phyloP scores from a whole-genome alignment of 2,113 vertebrate genomes.

The Colaptes auratus region DNA sequence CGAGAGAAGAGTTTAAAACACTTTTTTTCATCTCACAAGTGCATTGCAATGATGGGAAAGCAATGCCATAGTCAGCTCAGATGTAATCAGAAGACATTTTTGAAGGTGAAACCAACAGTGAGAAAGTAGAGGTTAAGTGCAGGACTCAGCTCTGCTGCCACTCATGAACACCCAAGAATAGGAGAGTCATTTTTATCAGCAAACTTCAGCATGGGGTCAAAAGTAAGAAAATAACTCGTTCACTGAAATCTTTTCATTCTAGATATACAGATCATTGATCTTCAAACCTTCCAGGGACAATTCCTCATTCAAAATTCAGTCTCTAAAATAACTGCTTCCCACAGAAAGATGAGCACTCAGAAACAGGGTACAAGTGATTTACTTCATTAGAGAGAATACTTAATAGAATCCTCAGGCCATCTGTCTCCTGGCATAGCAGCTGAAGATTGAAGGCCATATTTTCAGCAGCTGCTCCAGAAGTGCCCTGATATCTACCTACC shows the following conservation, averaged over 20 bases:
- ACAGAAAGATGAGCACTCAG: not conserved
- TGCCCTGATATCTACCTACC: not conserved
- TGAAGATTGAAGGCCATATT: not conserved
- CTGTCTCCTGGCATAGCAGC: not conserved
- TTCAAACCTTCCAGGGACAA: not conserved
- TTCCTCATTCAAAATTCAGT: not conserved
- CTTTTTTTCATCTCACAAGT: not conserved
- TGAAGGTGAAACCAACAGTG: not conserved
- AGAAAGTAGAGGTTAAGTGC: slow-evolving; percentile 46
- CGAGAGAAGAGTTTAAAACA: not conserved
- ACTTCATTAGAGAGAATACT: not conserved
- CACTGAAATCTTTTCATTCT: slow-evolving; percentile 58
- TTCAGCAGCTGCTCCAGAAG: not conserved
- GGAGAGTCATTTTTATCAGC: slow-evolving; percentile 13
- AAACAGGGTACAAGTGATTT: not conserved
- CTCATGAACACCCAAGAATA: not conserved
- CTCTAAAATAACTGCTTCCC: not conserved
- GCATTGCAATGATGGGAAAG: not conserved
- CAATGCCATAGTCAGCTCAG: not conserved
- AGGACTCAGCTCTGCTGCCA: slow-evolving; percentile 9
- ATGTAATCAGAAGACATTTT: not conserved
- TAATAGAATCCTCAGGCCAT: not conserved
- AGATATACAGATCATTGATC: slow-evolving; percentile 41
- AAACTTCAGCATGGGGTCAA: slow-evolving; percentile 29
- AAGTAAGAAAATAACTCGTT: slow-evolving; percentile 56